Evolutionary conservation across 2,888 invertebrate genomes (phyloP).

Genomic region (Lasioglossum calceatum): DNA sequence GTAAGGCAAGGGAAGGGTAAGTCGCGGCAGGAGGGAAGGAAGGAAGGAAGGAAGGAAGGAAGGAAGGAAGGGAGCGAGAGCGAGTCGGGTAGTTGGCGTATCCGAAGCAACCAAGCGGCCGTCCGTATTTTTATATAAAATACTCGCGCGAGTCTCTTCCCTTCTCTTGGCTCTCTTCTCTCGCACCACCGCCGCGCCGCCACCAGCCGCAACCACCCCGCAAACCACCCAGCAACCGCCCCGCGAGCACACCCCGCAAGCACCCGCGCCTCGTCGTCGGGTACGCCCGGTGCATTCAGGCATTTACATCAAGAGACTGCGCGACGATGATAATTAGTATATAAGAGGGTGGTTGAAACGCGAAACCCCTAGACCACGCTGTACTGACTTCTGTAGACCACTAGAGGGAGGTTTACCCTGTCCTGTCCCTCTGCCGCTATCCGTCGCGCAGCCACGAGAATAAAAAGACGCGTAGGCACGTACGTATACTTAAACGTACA

Average conservation of each 20-base stretch:
- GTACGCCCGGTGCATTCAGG: slow-evolving; percentile 76
- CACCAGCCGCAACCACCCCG: slow-evolving; percentile 38
- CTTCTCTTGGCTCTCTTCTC: slow-evolving; percentile 41
- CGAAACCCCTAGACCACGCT: slow-evolving; percentile 79
- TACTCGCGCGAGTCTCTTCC: slow-evolving; percentile 56
- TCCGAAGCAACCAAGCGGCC: slow-evolving; percentile 78
- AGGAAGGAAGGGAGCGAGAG: neutral
- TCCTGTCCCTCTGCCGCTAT: slow-evolving; percentile 64
- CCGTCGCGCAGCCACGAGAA: slow-evolving; percentile 65
- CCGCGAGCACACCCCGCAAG: slow-evolving; percentile 6
- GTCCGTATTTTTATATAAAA: slow-evolving; percentile 72
- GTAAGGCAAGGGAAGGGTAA: neutral
- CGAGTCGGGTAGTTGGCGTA: slow-evolving; percentile 60
- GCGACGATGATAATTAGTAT: slow-evolving; percentile 83
- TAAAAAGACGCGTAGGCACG: slow-evolving; percentile 71
- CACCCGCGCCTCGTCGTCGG: slow-evolving; percentile 51
- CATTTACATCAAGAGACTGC: slow-evolving; percentile 81
- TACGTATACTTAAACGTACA: slow-evolving; percentile 59
- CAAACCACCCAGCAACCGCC: slow-evolving; percentile 12
- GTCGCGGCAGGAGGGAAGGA: neutral
- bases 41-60: neutral
- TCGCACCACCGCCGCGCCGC: slow-evolving; percentile 40
- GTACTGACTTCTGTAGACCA: slow-evolving; percentile 82
- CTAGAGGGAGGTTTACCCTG: slow-evolving; percentile 74
- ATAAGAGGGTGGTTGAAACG: slow-evolving; percentile 79